Conservation (phyloP, 2,797 vertebrate genomes). For the Bovichtus diacanthus region DNA sequence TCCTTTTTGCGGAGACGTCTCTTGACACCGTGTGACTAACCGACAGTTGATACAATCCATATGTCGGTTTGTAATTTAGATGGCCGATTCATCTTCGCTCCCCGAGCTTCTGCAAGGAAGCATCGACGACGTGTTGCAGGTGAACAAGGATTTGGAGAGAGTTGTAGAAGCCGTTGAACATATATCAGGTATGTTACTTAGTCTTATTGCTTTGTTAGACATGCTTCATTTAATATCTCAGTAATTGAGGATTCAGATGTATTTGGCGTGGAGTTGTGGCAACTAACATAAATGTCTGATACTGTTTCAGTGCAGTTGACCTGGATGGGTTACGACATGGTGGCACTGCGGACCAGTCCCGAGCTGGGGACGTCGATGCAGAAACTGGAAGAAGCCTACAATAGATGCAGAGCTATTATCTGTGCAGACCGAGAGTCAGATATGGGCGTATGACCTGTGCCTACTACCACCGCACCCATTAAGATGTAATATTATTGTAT, state of each 20-base stretch:
- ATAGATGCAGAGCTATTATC: slow-evolving; percentile 81
- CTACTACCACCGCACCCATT: background rate
- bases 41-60: background rate
- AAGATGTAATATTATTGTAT: slow-evolving; percentile 20
- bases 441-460: background rate
- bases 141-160: slow-evolving; percentile 75
- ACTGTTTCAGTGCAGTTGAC: slow-evolving; percentile 85
- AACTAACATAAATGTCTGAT: background rate
- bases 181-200: slow-evolving; percentile 70
- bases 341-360: slow-evolving; percentile 85
- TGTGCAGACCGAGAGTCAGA: slow-evolving; percentile 31
- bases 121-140: slow-evolving; percentile 49
- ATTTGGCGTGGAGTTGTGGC: background rate
- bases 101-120: background rate
- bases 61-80: slow-evolving; percentile 64
- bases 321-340: slow-evolving; percentile 90
- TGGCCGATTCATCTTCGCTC: slow-evolving; percentile 51
- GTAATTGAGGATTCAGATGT: background rate
- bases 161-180: slow-evolving; percentile 78
- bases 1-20: background rate
- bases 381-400: slow-evolving; percentile 82
- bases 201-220: background rate
- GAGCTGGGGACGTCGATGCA: slow-evolving; percentile 76
- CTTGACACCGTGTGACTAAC: background rate
- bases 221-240: fast-evolving